phyloP scores from a whole-genome alignment of 2,888 invertebrate genomes.

The Petrolisthes manimaculis region DNA sequence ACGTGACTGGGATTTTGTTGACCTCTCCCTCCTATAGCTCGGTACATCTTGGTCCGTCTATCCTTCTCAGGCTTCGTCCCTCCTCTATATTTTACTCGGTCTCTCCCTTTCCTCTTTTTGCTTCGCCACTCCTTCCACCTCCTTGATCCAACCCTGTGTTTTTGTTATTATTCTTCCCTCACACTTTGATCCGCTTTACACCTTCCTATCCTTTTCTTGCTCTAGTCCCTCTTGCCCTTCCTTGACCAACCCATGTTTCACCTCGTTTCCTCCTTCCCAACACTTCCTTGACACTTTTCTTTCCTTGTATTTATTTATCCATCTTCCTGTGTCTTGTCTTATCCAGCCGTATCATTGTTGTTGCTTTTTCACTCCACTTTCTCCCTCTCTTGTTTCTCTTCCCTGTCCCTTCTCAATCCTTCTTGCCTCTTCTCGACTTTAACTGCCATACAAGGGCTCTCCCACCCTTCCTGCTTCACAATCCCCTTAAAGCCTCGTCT shows the following conservation, averaged over 20 bases:
- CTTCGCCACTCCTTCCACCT: neutral
- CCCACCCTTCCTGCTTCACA: no score
- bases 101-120: neutral
- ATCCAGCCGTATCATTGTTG: neutral
- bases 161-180: neutral
- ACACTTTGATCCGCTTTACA: neutral
- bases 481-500: no score
- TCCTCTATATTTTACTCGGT: neutral
- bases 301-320: neutral
- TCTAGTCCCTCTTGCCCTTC: neutral
- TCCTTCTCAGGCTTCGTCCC: neutral
- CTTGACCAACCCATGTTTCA: neutral
- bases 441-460: no score
- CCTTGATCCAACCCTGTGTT: neutral
- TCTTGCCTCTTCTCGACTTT: neutral
- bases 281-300: neutral
- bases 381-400: neutral
- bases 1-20: neutral
- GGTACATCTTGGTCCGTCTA: neutral
- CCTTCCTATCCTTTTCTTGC: neutral
- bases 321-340: neutral
- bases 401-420: neutral
- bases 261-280: neutral
- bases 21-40: neutral
- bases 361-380: neutral